Percentiles rank a stretch among this genome's conserved stretches.
Evolutionary conservation across 2,113 vertebrate species (phyloP).

Genomic region (Lamprologus speciosus): DNA sequence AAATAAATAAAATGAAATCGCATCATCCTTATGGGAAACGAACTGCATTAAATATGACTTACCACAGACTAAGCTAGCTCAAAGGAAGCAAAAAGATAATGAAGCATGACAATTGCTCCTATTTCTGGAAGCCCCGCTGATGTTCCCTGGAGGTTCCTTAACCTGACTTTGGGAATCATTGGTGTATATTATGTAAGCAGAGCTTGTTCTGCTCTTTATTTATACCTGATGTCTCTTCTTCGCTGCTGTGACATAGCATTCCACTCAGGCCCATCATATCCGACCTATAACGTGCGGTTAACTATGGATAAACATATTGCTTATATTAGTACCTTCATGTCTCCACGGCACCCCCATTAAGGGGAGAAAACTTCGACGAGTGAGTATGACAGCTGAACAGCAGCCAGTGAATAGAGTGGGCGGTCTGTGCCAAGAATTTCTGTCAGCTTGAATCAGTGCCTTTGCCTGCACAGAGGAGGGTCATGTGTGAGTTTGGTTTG

Average conservation of each 20-base stretch:
- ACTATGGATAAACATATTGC: constrained; percentile 1
- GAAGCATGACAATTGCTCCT: constrained; percentile 48
- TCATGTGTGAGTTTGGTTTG: constrained; percentile 20
- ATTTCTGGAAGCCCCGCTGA: constrained; percentile 24
- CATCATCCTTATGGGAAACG: not conserved
- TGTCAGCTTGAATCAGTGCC: constrained; percentile 44
- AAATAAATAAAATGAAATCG: not conserved
- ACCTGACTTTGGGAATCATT: constrained; percentile 32
- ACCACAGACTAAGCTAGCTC: not conserved
- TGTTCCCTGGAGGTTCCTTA: constrained; percentile 32
- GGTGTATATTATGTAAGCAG: constrained; percentile 11
- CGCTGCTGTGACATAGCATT: not conserved
- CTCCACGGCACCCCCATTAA: not conserved
- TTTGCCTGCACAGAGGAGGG: constrained; percentile 25
- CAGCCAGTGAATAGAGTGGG: constrained; percentile 53
- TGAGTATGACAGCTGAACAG: constrained; percentile 42
- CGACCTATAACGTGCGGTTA: not conserved
- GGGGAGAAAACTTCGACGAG: constrained; percentile 9
- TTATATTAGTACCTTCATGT: not conserved
- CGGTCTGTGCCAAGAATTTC: constrained; percentile 47
- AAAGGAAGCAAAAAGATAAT: constrained; percentile 36
- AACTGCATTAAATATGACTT: constrained; percentile 21
- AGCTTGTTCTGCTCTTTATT: not conserved
- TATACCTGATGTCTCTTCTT: constrained; percentile 5
- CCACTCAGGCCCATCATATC: not conserved